Base-by-base conservation (phyloP, 2,113 vertebrate genomes). In the Scophthalmus maximus region DNA sequence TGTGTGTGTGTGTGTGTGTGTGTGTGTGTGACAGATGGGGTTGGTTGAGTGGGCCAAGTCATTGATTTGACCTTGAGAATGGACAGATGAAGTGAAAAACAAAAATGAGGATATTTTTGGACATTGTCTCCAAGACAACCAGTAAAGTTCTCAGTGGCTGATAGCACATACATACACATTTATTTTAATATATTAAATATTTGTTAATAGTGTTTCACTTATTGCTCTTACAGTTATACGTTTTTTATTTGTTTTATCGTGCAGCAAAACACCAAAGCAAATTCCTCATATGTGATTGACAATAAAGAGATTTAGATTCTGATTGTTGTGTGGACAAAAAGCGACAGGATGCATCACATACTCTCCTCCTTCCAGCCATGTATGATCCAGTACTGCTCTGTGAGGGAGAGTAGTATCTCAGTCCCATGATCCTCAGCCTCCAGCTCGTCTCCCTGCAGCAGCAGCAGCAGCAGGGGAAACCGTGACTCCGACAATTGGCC, bases 21-120 rank as follows among this genome's bases (percentile, higher is more conserved):
- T 73, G 8, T 20, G 82, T 36, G 69, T 81, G 78, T 74, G 70
- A 89, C 89, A 92, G 88, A 92, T 91, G 89, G 90, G 65, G 36
- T 44, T 46, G 58, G 30, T 9, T 27, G 64, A 73, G 61, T 29
- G 36, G 82, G 78, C 80, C 74, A 77, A 77, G 87, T 73, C 89
- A 86, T 89, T 89, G 85, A 88, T 92, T 84, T 89, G 90, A 91
- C 89, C 87, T 88, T 89, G 85, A 85, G n/a, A 50, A 22, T 57
- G 73, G 51, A 78, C 74, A 55, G 73, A 38, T 76, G 46, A 83
- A 72, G 46, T 62, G 26, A 60, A n/a, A n/a, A n/a, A 49, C 27
- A 59, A 15, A 59, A 40, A 18, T 46, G 51, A 63, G 36, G 15
- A 49, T 47, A n/a, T n/a, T n/a, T n/a, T n/a, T n/a, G n/a, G n/a